These are phyloP conservation scores for Cryptophagus acutangulus DNA, from an alignment of 2,888 invertebrate genomes.

Conservation along the genomic window DNA sequence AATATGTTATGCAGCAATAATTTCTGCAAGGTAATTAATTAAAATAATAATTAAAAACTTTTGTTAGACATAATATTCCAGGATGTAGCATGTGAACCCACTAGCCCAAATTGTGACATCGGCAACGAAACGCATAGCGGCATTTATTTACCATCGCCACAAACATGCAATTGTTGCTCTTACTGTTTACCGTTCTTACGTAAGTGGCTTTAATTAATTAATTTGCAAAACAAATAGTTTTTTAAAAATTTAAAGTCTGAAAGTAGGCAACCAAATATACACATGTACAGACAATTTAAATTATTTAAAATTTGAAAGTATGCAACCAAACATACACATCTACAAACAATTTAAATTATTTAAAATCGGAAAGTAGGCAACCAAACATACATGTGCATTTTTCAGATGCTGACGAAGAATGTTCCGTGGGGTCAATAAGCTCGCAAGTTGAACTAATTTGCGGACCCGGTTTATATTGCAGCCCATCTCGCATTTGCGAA, in stretches of 20 bases:
- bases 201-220: conserved; percentile 38
- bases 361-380: too few relatives aligned
- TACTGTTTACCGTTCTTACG: conserved; percentile 56
- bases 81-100: conserved; percentile 18
- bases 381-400: too few relatives aligned
- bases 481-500: conserved; percentile 45
- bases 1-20: conserved; percentile 5
- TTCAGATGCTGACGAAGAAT: too few relatives aligned
- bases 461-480: conserved; percentile 55
- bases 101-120: conserved; percentile 49
- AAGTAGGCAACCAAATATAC: too few relatives aligned
- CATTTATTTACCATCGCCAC: conserved; percentile 53
- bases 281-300: too few relatives aligned
- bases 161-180: conserved; percentile 60
- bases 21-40: conserved; percentile 1
- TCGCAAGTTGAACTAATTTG: conserved; percentile 58
- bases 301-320: too few relatives aligned
- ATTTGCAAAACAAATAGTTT: background rate
- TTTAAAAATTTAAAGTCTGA: too few relatives aligned
- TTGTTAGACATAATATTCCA: conserved; percentile 14
- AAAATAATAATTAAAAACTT: background rate
- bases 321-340: too few relatives aligned
- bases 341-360: too few relatives aligned
- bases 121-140: conserved; percentile 58
- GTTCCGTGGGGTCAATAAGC: too few relatives aligned